Evolutionary conservation across 2,113 vertebrate genomes (phyloP), one percentile per base, ranked within the genome.

Genomic region (Phoxinus phoxinus): DNA sequence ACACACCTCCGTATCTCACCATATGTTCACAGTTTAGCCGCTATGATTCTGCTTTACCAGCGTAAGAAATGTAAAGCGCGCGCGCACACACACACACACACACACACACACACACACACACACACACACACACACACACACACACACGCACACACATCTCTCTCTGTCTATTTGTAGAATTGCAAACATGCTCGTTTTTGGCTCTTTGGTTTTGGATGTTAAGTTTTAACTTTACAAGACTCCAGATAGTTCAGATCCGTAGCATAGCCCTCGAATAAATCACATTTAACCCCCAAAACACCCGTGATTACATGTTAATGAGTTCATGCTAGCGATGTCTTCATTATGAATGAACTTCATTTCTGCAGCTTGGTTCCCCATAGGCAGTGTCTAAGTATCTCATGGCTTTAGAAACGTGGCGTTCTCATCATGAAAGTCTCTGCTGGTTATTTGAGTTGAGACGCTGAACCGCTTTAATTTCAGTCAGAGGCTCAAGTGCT

Each of bases 131-230:
- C 11, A 13, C 12, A 4, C 46, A 46, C 2, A 46, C 44, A 2
- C 1, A 37, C 35, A 35, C 67, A 13, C 27, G 19, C 67, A 13
- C 23, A 8, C 19, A 17, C 59, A 8, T 59, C 23, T 79, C 76
- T 79, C 21, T 79, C 32, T 76, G 5, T 25, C 61, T 76, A 75
- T 27, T 83, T 74, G 51, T 35, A 58, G 75, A 56, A 77, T 58
- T 11, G 5, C 30, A 77, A 19, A 56, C 30, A 58, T 35, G 74
- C 10, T 77, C 44, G 35, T 53, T 48, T 53, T 48, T 48, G 19
- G 15, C 51, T 10, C 13, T 27, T 75, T 48, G 46, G 75, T 58
- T 53, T 77, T 46, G 35, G 71, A 25, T 8, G 75, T 35, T 12
- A 77, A 77, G 65, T 69, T 71, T 9, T 37, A 71, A 21, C 67